Evolutionary conservation across 1,140 invertebrate genomes (phyloP).

Genomic region (Papilio helenus): DNA sequence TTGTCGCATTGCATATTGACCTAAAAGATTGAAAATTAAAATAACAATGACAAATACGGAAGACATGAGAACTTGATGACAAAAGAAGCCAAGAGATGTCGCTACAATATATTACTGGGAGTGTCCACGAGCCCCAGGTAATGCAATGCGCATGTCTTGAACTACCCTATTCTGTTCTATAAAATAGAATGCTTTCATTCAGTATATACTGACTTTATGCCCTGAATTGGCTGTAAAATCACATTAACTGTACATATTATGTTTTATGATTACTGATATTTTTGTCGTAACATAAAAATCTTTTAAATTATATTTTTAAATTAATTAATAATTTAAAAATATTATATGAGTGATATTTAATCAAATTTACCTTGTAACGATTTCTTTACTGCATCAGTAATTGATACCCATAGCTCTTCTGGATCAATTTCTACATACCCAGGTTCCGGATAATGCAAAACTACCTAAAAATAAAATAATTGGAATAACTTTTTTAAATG

Average conservation of each 20-base stretch:
- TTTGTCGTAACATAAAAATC: too few species aligned
- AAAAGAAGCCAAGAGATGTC: neutral
- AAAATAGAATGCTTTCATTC: too few species aligned
- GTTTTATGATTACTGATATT: too few species aligned
- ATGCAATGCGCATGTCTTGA: too few species aligned
- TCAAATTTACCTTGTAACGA: constrained; percentile 63
- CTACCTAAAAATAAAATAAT: constrained; percentile 85
- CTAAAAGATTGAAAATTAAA: neutral
- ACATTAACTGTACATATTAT: too few species aligned
- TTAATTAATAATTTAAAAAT: neutral
- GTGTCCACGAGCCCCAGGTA: too few species aligned
- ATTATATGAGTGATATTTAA: neutral
- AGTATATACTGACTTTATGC: too few species aligned
- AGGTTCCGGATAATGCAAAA: constrained; percentile 89
- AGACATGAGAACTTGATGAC: too few species aligned
- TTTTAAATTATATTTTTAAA: too few species aligned
- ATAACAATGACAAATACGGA: too few species aligned
- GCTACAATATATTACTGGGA: neutral
- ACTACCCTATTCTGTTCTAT: too few species aligned
- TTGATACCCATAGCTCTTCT: constrained; percentile 90
- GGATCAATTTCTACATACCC: constrained; percentile 95
- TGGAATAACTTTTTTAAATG: neutral
- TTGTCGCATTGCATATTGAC: neutral
- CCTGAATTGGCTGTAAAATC: too few species aligned
- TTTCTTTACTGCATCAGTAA: constrained; percentile 84